A percentile compares a stretch with the other conserved stretches of the same genome.
phyloP scores from a whole-genome alignment of 2,113 vertebrate species.

The Lycaon pictus region DNA sequence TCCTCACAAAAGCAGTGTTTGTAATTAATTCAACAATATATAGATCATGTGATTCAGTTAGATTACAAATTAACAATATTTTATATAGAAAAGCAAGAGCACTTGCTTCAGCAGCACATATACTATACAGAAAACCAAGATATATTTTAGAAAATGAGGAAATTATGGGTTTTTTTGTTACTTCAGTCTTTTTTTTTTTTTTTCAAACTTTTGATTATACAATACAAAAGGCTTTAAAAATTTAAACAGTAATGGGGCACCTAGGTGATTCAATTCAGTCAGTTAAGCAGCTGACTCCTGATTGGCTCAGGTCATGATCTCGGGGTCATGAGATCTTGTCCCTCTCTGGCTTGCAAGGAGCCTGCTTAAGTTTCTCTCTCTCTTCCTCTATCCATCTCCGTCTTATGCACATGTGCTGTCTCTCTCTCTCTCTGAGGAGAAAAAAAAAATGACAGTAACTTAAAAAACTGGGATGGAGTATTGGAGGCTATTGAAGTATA shows the following conservation, averaged over 20 bases:
- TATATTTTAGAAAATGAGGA: not conserved
- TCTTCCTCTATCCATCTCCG: not conserved
- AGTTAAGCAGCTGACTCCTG: not conserved
- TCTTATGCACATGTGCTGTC: not conserved
- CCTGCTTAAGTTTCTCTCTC: not conserved
- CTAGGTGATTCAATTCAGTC: not conserved
- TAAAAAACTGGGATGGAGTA: conserved; percentile 44
- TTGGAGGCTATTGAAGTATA: conserved; percentile 9
- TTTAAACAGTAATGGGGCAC: not conserved
- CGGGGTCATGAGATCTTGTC: not conserved
- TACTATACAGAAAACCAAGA: not conserved
- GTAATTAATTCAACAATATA: conserved; percentile 2
- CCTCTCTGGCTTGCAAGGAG: not conserved
- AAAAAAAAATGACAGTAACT: conserved; percentile 14
- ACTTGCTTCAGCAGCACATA: not conserved
- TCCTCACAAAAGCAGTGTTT: not conserved
- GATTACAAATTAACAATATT: not conserved
- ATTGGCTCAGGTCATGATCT: not conserved
- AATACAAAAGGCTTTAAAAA: not conserved
- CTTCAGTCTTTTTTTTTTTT: not conserved
- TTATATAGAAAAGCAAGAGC: not conserved
- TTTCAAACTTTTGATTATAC: not conserved
- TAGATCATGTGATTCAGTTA: not conserved
- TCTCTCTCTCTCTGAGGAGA: not conserved
- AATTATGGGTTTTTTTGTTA: not conserved